Percentiles rank a stretch among this genome's conserved stretches.
These are phyloP conservation scores for Halictus ligatus DNA, from an alignment of 2,888 invertebrate species.

Conservation along the genomic window DNA sequence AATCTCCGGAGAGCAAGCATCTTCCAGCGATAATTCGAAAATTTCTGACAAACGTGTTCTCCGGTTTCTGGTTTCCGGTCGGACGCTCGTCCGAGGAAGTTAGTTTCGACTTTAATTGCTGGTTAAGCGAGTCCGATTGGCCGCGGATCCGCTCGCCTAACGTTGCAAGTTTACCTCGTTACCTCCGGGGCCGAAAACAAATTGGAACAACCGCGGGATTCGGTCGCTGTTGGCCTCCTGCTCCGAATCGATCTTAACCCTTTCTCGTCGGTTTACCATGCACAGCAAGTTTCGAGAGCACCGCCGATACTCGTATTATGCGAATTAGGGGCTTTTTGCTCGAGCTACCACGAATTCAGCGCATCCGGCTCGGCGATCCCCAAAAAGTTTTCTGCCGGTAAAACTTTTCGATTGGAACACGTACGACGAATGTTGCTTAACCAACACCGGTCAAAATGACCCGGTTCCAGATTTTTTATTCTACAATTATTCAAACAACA, in stretches of 20 bases:
- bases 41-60: conserved; percentile 1
- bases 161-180: conserved; percentile 10
- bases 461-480: no score
- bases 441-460: no score
- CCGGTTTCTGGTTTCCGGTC: not conserved
- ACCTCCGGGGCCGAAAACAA: not conserved
- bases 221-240: not conserved
- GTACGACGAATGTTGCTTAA: no score
- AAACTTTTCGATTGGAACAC: no score
- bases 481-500: no score
- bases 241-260: not conserved
- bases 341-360: no score
- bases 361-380: no score
- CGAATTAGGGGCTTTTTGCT: no score
- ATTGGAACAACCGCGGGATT: not conserved
- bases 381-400: no score
- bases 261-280: not conserved
- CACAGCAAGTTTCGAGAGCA: not conserved
- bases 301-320: no score
- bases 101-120: conserved; percentile 14
- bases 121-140: conserved; percentile 6
- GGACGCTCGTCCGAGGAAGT: conserved; percentile 15
- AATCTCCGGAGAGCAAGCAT: not conserved
- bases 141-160: not conserved
- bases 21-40: not conserved